Evolutionary conservation across 2,113 vertebrate species (phyloP).

Genomic region (Rostratula benghalensis): DNA sequence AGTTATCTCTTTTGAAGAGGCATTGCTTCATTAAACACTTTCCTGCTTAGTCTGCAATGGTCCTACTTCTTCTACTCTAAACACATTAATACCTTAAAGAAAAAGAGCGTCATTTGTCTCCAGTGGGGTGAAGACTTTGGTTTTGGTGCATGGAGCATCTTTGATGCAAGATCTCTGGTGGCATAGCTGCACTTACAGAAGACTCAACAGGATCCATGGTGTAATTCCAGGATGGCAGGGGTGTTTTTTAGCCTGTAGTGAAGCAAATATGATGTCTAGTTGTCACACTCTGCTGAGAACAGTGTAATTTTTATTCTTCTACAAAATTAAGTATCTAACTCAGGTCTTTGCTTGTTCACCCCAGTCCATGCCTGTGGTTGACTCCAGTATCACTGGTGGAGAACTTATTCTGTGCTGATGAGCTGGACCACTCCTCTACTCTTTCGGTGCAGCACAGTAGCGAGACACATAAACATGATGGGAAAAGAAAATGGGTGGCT

Average conservation of each 20-base stretch:
- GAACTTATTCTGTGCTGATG: neutral
- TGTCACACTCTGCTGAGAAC: neutral
- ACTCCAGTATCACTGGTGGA: neutral
- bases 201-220: neutral
- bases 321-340: neutral
- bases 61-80: neutral
- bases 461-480: neutral
- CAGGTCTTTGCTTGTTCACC: neutral
- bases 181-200: neutral
- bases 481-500: neutral
- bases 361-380: neutral
- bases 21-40: conserved; percentile 40
- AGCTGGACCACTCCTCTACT: neutral
- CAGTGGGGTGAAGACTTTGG: neutral
- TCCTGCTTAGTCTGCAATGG: neutral
- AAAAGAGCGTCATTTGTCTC: neutral
- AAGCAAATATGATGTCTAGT: neutral
- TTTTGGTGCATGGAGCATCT: neutral
- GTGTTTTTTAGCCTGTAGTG: neutral
- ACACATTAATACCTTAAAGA: neutral
- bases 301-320: neutral
- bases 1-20: neutral
- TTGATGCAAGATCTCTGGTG: neutral
- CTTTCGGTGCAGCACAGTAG: neutral
- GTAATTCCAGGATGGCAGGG: neutral